These are phyloP conservation scores for Drosophila histrio DNA, from an alignment of 2,888 invertebrate species.

Conservation along the genomic window DNA sequence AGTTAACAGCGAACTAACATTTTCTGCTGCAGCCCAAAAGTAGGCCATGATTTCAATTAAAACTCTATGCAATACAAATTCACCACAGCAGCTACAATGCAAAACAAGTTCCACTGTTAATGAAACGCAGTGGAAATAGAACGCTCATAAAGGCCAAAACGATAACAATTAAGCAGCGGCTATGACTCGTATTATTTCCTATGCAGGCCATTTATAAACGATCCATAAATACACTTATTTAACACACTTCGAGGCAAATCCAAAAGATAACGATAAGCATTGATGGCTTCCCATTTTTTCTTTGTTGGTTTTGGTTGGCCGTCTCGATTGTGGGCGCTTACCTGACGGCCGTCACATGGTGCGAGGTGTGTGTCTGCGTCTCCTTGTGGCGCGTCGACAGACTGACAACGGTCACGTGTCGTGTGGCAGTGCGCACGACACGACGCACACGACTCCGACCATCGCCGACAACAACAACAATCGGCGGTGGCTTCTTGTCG, in stretches of 20 bases:
- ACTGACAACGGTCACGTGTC: constrained; percentile 84
- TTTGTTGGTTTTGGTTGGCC: not conserved
- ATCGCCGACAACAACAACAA: constrained; percentile 84
- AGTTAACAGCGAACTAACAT: constrained; percentile 4
- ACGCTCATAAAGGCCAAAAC: not conserved
- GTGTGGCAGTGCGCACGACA: constrained; percentile 84
- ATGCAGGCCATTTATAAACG: constrained; percentile 18
- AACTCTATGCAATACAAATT: not conserved
- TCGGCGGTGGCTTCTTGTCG: constrained; percentile 83
- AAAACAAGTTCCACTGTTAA: constrained; percentile 14
- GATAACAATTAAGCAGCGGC: constrained; percentile 10
- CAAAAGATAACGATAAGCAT: constrained; percentile 33
- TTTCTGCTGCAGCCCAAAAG: not conserved
- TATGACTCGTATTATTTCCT: not conserved
- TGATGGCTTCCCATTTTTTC: not conserved
- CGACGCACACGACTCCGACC: constrained; percentile 84
- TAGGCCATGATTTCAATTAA: constrained; percentile 27
- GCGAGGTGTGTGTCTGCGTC: constrained; percentile 84
- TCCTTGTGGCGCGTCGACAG: constrained; percentile 84
- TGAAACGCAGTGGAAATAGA: constrained; percentile 18
- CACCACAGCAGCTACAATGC: not conserved
- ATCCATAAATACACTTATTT: constrained; percentile 12
- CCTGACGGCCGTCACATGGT: constrained; percentile 85
- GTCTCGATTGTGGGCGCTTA: constrained; percentile 66
- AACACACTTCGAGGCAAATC: not conserved